Conservation (phyloP, 2,113 vertebrate species). For the Hydropotes inermis region DNA sequence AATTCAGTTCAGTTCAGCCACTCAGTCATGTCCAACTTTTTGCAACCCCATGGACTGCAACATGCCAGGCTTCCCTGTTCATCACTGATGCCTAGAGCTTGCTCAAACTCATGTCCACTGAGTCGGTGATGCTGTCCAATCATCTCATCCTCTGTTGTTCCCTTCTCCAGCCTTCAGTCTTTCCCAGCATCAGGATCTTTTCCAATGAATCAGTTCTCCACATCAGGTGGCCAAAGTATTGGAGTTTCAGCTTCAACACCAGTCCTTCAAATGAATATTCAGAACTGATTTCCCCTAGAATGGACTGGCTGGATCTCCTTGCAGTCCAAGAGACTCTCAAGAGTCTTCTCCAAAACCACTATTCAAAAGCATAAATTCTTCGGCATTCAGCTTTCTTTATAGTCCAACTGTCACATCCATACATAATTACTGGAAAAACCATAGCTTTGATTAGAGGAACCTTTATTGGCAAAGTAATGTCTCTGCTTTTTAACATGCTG, state of each 20-base stretch:
- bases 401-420: not conserved
- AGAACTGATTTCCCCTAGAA: not conserved
- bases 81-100: not conserved
- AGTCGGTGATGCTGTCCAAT: not conserved
- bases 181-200: not conserved
- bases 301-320: not conserved
- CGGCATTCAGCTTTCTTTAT: not conserved
- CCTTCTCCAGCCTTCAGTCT: not conserved
- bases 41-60: not conserved
- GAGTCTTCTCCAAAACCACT: not conserved
- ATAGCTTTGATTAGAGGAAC: not conserved
- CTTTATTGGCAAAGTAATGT: not conserved
- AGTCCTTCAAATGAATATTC: not conserved
- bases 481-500: not conserved
- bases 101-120: not conserved
- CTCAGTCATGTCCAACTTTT: not conserved
- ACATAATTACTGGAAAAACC: not conserved
- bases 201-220: not conserved
- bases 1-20: not conserved
- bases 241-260: not conserved
- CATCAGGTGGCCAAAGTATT: not conserved
- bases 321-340: not conserved
- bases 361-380: not conserved
- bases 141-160: not conserved
- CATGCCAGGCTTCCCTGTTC: not conserved